Conservation (phyloP, 2,888 invertebrate species). For the Calliopum simillimum region DNA sequence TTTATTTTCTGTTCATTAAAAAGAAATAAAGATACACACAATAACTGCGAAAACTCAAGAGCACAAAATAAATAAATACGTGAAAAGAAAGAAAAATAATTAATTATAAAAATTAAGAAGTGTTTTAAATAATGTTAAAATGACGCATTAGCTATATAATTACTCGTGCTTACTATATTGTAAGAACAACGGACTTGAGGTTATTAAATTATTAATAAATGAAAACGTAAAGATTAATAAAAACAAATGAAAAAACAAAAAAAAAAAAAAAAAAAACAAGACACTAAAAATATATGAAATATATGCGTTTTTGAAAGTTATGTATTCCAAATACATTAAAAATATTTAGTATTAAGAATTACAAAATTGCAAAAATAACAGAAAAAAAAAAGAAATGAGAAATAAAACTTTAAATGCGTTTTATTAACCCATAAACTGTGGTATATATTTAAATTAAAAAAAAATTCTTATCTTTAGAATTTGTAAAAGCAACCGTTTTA, state of each 20-base stretch:
- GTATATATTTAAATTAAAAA: not conserved
- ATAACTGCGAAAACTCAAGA: not conserved
- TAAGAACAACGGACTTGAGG: constrained; percentile 32
- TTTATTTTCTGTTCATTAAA: constrained; percentile 36
- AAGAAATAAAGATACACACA: constrained; percentile 10
- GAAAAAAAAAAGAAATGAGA: constrained; percentile 21
- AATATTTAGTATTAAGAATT: constrained; percentile 21
- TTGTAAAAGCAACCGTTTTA: too few species aligned
- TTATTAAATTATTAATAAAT: constrained; percentile 24
- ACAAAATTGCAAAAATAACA: constrained; percentile 3
- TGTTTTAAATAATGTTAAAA: too few species aligned
- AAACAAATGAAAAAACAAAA: constrained; percentile 32
- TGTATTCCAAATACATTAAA: constrained; percentile 13
- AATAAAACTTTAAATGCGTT: constrained; percentile 25
- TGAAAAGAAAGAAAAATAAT: constrained; percentile 23
- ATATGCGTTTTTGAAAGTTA: constrained; percentile 25
- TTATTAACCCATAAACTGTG: constrained; percentile 5
- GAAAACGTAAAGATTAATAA: constrained; percentile 37
- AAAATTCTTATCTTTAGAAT: too few species aligned
- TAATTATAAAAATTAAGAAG: too few species aligned
- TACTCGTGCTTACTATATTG: constrained; percentile 17
- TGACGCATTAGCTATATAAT: constrained; percentile 33
- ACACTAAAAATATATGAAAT: not conserved
- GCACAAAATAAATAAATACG: not conserved
- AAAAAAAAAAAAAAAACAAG: constrained; percentile 30